A percentile compares a stretch with the other conserved stretches of the same genome.
Conservation (phyloP, 2,113 vertebrate genomes). For the Ameiurus melas region DNA sequence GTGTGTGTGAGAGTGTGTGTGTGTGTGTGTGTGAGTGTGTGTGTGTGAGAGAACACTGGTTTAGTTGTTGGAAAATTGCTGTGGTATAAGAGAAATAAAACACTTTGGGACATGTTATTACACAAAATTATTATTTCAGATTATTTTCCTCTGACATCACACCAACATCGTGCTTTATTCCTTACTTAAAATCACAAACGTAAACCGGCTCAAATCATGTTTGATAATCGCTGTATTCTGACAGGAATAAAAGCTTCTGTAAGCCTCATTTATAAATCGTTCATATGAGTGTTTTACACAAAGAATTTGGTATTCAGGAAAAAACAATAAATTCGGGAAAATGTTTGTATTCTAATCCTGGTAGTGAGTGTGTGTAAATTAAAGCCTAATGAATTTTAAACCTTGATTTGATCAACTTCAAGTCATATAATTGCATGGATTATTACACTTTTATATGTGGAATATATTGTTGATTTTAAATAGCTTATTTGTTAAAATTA, state of each 20-base stretch:
- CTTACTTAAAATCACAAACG: background rate
- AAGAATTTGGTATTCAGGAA: background rate
- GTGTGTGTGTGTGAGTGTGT: background rate
- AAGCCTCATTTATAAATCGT: background rate
- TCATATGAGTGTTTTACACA: background rate
- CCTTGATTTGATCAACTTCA: background rate
- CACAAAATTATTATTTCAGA: background rate
- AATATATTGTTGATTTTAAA: background rate
- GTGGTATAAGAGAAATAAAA: background rate
- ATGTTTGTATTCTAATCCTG: background rate
- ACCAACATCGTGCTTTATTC: background rate
- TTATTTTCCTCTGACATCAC: background rate
- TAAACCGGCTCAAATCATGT: background rate
- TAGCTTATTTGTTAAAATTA: background rate
- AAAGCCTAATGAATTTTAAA: background rate
- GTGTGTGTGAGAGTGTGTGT: no score
- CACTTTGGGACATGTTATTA: background rate
- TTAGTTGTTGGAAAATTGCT: background rate
- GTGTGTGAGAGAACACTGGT: no score
- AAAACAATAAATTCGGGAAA: background rate
- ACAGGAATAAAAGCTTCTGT: background rate
- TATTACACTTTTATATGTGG: background rate
- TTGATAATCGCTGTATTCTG: background rate
- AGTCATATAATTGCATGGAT: background rate
- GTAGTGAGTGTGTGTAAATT: background rate